These are phyloP conservation scores for Microplitis mediator DNA, from an alignment of 1,140 invertebrate genomes.

Conservation along the genomic window DNA sequence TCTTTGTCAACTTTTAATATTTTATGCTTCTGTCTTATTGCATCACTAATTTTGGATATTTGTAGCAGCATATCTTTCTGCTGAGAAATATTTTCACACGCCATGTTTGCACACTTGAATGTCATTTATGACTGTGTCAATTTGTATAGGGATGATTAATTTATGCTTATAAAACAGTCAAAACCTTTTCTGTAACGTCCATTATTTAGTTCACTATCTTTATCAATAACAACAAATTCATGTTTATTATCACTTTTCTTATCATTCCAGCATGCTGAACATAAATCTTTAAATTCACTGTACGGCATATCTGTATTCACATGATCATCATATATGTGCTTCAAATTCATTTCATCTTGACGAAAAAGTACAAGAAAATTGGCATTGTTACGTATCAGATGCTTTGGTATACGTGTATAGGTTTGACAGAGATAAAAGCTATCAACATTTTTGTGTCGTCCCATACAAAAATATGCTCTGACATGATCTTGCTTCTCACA, in stretches of 20 bases:
- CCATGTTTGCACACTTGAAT: neutral
- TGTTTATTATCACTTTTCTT: neutral
- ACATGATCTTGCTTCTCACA: neutral
- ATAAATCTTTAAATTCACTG: no score
- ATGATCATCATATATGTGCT: no score
- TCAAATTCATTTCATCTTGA: neutral
- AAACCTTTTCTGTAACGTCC: slow-evolving; percentile 10
- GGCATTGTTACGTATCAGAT: neutral
- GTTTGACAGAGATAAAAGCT: neutral
- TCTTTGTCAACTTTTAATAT: slow-evolving; percentile 22
- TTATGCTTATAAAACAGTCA: slow-evolving; percentile 16
- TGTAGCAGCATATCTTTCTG: slow-evolving; percentile 18
- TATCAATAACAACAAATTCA: no score
- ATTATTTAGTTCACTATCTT: slow-evolving; percentile 14
- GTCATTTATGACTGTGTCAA: neutral
- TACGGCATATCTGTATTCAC: no score
- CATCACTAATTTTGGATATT: slow-evolving; percentile 29
- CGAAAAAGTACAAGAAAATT: no score
- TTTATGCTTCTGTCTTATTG: slow-evolving; percentile 29
- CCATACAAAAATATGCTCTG: neutral
- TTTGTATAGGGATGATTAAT: slow-evolving; percentile 1
- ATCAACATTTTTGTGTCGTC: neutral
- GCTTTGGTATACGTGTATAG: no score
- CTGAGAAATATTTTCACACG: slow-evolving; percentile 17
- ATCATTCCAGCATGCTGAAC: no score